Percentiles rank a stretch among this genome's conserved stretches.
Evolutionary conservation across 2,797 vertebrate species (phyloP).

Genomic region (Oreochromis mossambicus): DNA sequence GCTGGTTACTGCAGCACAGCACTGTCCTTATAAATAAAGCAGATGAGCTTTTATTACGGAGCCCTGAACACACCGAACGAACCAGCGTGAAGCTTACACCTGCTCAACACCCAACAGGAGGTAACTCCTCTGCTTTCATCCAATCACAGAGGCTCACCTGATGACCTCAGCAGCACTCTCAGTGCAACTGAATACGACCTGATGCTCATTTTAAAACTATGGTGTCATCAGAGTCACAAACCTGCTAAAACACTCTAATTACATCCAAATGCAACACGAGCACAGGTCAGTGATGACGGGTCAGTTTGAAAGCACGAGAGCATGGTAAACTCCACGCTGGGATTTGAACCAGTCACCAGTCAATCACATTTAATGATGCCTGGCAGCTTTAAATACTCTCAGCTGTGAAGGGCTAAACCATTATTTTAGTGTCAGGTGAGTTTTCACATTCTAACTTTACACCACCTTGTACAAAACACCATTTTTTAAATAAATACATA

Average conservation of each 20-base stretch:
- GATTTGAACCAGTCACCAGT: too few relatives aligned
- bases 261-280: not conserved
- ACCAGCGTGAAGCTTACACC: not conserved
- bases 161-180: not conserved
- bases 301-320: not conserved
- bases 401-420: too few relatives aligned
- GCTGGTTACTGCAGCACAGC: not conserved
- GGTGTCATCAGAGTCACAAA: not conserved
- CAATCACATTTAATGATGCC: too few relatives aligned
- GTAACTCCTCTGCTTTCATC: not conserved
- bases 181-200: not conserved
- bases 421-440: too few relatives aligned
- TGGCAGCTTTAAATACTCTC: too few relatives aligned
- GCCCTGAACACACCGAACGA: not conserved
- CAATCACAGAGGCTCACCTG: not conserved
- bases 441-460: too few relatives aligned
- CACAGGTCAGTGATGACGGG: not conserved
- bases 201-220: not conserved
- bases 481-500: too few relatives aligned
- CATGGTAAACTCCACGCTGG: not conserved
- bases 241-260: not conserved
- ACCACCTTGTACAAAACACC: too few relatives aligned
- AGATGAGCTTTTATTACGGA: not conserved
- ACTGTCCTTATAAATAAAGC: not conserved
- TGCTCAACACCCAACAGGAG: not conserved